These are phyloP conservation scores for Drosophila stalkeri DNA, from an alignment of 2,888 invertebrate species.

Conservation along the genomic window DNA sequence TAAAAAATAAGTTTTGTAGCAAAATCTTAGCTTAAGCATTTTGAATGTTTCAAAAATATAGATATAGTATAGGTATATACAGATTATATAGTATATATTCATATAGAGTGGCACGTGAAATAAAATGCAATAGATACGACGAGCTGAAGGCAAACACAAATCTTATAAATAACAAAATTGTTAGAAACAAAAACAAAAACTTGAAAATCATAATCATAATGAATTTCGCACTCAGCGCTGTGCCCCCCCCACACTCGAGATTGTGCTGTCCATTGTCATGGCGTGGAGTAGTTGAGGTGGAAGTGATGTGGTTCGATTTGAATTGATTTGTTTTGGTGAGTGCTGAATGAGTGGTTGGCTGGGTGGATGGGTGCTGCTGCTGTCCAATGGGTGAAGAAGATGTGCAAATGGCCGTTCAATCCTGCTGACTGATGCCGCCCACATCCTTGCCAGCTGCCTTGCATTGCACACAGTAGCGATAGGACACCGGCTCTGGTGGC, in stretches of 20 bases:
- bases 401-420: constrained; percentile 32
- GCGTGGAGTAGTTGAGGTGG: neutral
- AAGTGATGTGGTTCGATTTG: neutral
- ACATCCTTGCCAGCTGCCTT: constrained; percentile 55
- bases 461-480: constrained; percentile 66
- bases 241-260: constrained; percentile 35
- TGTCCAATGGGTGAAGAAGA: constrained; percentile 12
- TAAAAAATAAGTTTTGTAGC: constrained; percentile 41
- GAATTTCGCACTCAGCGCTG: constrained; percentile 19
- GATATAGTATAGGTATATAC: neutral
- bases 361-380: neutral
- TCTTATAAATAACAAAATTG: neutral
- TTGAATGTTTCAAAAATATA: constrained; percentile 16
- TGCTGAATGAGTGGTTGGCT: constrained; percentile 1
- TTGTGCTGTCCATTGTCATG: constrained; percentile 14
- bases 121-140: constrained; percentile 17
- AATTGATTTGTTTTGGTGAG: neutral
- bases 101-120: constrained; percentile 12
- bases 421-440: constrained; percentile 33
- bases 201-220: constrained; percentile 11
- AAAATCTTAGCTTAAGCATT: constrained; percentile 50
- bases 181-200: constrained; percentile 6
- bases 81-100: neutral
- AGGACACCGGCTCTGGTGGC: constrained; percentile 73
- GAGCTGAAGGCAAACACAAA: constrained; percentile 15